Evolutionary conservation across 2,113 vertebrate genomes (phyloP), one percentile per base, ranked within the genome.

Genomic region (Mormyrus lacerda): DNA sequence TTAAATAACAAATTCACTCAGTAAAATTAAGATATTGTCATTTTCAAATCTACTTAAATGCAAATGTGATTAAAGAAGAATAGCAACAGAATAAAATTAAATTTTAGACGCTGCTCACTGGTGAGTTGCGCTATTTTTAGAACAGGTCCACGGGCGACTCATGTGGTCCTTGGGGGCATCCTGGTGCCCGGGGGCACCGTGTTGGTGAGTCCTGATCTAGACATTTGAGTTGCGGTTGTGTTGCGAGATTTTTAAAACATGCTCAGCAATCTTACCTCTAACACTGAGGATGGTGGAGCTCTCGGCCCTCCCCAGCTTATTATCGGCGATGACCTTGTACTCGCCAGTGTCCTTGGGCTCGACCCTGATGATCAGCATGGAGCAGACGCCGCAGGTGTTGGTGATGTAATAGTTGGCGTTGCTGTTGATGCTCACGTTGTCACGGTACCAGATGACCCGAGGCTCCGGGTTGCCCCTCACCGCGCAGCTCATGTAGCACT

Each of bases 401-500:
- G 95, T 96, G 93, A 96, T 96, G 90, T 94, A 94, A 90, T 96
- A 97, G 24, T 94, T 91, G 0, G 95, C 95, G 91, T 97, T 95
- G 24, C 92, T 94, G 89, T 96, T 97, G 90, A 99, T 92, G 90
- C 96, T 97, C 88, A 95, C 90, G 8, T 90, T 94, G 89, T 98
- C 92, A 83, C 94, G 96, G 91, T 97, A 97, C 98, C 98, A 99
- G 0, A 95, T 97, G 90, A 99, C 89, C 0, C 93, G 96, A 0
- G 98, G 98, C 0, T 61, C 61, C 0, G 98, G 98, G 0, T 95
- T 91, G 3, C 98, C 98, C 48, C 92, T 95, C 2, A 98, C 92
- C 0, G 98, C 97, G 0, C 98, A 99, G 93, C 93, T 99, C 97
- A 99, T 99, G 89, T 90, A 96, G 87, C 98, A 98, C 86, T 98